Conservation (phyloP, 2,797 vertebrate species). For the Mus minutoides region DNA sequence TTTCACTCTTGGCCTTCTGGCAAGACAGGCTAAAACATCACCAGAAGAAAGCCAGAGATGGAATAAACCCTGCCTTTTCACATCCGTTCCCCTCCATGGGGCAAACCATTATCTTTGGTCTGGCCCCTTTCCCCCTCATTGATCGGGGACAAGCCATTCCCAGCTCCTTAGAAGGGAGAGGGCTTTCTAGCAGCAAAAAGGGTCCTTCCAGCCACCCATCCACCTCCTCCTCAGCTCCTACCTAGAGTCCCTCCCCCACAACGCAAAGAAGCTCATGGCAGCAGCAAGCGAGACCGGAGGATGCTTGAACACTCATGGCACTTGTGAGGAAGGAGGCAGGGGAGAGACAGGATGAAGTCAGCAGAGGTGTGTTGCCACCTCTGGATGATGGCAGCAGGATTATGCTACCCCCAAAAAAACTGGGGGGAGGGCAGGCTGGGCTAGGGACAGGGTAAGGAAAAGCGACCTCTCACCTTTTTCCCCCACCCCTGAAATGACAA, state of each 20-base stretch:
- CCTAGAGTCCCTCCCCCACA: constrained; percentile 57
- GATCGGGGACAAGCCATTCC: constrained; percentile 72
- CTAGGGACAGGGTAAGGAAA: neutral
- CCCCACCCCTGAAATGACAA: neutral
- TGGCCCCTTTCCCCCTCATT: constrained; percentile 73
- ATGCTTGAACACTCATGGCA: constrained; percentile 84
- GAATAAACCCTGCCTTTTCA: constrained; percentile 39
- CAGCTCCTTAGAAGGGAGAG: constrained; percentile 66
- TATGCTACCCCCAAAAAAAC: neutral
- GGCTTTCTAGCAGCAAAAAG: constrained; percentile 82
- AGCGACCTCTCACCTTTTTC: neutral
- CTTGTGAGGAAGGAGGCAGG: constrained; percentile 78
- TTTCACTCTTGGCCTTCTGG: constrained; percentile 21
- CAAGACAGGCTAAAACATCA: constrained; percentile 26
- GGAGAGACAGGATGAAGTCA: constrained; percentile 38
- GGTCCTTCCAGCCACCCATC: constrained; percentile 68
- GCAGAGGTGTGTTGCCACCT: constrained; percentile 42
- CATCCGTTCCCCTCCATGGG: constrained; percentile 24
- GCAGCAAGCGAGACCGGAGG: constrained; percentile 79
- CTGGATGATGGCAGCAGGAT: constrained; percentile 59
- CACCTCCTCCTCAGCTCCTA: constrained; percentile 45
- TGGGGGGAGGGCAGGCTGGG: constrained; percentile 19
- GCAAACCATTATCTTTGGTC: constrained; percentile 82
- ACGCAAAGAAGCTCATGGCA: constrained; percentile 75
- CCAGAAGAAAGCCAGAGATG: constrained; percentile 29